Evolutionary conservation across 64 coral and sea anemone genomes (phyloP).

Genomic region (Exaiptasia diaphana): DNA sequence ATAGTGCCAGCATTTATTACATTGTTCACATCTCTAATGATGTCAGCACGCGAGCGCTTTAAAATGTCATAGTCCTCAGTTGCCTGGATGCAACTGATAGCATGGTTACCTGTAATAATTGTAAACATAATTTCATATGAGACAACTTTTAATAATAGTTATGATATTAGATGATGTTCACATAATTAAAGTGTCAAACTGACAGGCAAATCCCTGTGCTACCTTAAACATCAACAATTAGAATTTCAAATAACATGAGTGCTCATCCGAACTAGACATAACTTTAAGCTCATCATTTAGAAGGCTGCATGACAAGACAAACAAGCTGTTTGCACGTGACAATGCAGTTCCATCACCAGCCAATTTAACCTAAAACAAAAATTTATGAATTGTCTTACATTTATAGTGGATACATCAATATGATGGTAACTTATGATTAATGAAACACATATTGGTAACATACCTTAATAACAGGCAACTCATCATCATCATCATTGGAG

Average conservation of each 20-base stretch:
- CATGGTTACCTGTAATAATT: neutral
- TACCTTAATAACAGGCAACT: no score
- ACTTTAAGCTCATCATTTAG: neutral
- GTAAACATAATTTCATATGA: neutral
- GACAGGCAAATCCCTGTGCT: no score
- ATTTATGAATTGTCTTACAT: no score
- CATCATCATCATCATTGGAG: no score
- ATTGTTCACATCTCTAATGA: neutral
- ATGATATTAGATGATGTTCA: no score
- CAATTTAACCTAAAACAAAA: neutral
- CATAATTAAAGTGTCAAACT: no score
- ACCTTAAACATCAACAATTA: neutral
- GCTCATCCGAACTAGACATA: neutral
- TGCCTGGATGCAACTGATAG: neutral
- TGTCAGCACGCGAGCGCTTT: neutral
- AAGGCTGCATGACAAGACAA: neutral
- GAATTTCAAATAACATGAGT: neutral
- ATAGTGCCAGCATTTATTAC: neutral
- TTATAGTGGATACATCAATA: no score
- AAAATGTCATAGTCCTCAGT: neutral
- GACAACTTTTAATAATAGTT: neutral
- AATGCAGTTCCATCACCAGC: neutral
- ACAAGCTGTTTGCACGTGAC: neutral
- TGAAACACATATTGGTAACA: no score
- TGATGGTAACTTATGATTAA: no score